Conservation (phyloP, 2,797 vertebrate species). For the Bovichtus variegatus region DNA sequence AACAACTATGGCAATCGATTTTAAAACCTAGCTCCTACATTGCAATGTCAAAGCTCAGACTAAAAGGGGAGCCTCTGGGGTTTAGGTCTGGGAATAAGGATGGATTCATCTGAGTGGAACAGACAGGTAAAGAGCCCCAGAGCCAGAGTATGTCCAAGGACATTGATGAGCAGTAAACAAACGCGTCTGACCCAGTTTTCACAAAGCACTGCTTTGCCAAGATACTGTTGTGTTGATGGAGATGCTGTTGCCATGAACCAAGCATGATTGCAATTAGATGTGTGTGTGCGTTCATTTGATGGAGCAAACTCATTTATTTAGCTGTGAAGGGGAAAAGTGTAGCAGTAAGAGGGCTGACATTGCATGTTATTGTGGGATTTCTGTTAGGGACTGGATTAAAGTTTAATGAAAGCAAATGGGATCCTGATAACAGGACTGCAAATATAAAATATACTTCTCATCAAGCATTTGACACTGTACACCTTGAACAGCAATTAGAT, state of each 20-base stretch:
- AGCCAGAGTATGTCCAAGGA: conserved; percentile 41
- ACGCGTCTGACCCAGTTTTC: conserved; percentile 64
- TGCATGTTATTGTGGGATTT: conserved; percentile 18
- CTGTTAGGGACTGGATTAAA: conserved; percentile 25
- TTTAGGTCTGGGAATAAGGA: conserved; percentile 27
- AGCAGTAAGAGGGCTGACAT: neutral
- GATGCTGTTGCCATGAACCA: conserved; percentile 29
- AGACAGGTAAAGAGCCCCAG: conserved; percentile 50
- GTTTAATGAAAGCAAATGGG: conserved; percentile 34
- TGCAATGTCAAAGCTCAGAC: conserved; percentile 27
- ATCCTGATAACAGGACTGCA: conserved; percentile 2
- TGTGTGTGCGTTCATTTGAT: conserved; percentile 5
- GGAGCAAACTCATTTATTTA: conserved; percentile 29
- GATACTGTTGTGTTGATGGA: neutral
- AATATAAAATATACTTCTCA: conserved; percentile 28
- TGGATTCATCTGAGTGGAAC: conserved; percentile 51
- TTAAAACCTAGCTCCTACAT: conserved; percentile 16
- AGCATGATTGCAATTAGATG: conserved; percentile 34
- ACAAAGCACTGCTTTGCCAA: conserved; percentile 19
- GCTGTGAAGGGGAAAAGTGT: neutral
- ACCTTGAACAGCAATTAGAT: neutral
- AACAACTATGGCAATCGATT: conserved; percentile 50
- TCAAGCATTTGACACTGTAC: neutral
- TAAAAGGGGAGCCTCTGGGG: conserved; percentile 31
- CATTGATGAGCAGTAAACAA: conserved; percentile 67